A percentile compares a stretch with the other conserved stretches of the same genome.
Evolutionary conservation across 2,888 invertebrate genomes (phyloP).

Genomic region (Nephrotoma guestfalica): DNA sequence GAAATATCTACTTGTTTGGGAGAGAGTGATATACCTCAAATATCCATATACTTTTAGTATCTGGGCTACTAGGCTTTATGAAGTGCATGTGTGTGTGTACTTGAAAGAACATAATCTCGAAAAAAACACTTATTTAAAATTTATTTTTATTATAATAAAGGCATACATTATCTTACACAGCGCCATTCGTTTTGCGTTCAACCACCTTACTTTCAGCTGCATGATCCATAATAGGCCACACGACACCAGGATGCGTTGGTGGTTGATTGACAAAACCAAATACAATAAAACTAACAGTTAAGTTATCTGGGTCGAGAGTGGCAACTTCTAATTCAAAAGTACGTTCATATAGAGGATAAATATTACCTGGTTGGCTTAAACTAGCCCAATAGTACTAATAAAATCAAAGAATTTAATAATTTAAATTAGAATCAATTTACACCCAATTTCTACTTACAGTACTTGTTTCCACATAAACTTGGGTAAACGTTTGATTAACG

Average conservation of each 20-base stretch:
- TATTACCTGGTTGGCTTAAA: not conserved
- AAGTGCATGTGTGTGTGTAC: no score
- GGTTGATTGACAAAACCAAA: not conserved
- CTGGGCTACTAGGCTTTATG: no score
- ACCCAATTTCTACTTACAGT: not conserved
- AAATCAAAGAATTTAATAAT: not conserved
- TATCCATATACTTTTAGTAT: no score
- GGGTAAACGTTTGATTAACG: not conserved
- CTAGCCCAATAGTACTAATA: not conserved
- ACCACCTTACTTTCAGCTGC: not conserved
- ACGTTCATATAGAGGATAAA: not conserved
- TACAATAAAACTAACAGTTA: not conserved
- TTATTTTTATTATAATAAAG: no score
- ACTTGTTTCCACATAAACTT: not conserved
- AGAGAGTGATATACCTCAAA: no score
- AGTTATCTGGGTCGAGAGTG: not conserved
- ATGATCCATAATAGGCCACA: no score
- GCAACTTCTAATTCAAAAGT: not conserved
- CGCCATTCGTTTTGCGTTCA: not conserved
- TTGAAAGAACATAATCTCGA: no score
- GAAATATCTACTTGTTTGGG: no score
- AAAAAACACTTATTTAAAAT: no score
- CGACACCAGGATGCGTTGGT: not conserved
- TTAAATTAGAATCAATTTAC: not conserved
- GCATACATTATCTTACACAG: no score